Evolutionary conservation across 2,888 invertebrate genomes (phyloP).

Genomic region (Sepiola atlantica): DNA sequence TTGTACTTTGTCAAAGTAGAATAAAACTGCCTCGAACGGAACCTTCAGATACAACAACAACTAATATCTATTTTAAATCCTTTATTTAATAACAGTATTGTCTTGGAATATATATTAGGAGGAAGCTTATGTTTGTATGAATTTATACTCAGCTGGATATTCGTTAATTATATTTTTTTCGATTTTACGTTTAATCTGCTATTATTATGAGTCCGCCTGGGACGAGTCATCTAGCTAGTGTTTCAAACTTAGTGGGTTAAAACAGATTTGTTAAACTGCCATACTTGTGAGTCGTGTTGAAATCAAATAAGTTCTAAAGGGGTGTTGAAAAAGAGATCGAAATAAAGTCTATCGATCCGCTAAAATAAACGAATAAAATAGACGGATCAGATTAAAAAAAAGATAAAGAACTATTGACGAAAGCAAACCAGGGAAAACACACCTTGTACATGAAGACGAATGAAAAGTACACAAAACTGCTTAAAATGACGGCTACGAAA

Average conservation of each 20-base stretch:
- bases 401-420: not conserved
- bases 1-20: too few species aligned
- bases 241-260: not conserved
- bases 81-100: too few species aligned
- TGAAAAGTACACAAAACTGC: not conserved
- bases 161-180: too few species aligned
- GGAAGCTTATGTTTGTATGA: too few species aligned
- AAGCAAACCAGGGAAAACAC: not conserved
- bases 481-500: not conserved
- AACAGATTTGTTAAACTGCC: not conserved
- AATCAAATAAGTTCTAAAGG: not conserved
- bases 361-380: not conserved
- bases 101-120: too few species aligned
- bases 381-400: not conserved
- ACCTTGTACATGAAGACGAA: not conserved
- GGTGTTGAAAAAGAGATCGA: not conserved
- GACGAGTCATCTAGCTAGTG: too few species aligned
- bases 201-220: too few species aligned
- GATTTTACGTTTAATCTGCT: too few species aligned
- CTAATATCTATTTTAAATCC: too few species aligned
- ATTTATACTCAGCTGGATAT: too few species aligned
- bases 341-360: not conserved
- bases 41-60: too few species aligned
- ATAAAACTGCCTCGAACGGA: too few species aligned
- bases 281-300: not conserved